Evolutionary conservation across 1,140 invertebrate species (phyloP).

Genomic region (Aphidius ervi): DNA sequence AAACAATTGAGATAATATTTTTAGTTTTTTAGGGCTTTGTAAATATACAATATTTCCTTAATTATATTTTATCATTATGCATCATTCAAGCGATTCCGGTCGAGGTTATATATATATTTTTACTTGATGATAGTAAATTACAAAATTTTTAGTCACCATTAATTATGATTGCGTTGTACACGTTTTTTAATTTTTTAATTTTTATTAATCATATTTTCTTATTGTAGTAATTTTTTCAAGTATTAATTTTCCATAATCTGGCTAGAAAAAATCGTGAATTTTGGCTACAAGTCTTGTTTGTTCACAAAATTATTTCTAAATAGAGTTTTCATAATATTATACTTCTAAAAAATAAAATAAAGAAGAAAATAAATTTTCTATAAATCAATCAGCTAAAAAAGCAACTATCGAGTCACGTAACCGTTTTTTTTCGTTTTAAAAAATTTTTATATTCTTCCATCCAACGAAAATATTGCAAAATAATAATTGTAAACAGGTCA

Average conservation of each 20-base stretch:
- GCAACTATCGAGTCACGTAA: too few species aligned
- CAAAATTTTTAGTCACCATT: conserved; percentile 13
- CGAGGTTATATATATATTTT: conserved; percentile 10
- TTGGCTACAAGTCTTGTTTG: too few species aligned
- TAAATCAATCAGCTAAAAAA: too few species aligned
- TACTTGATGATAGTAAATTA: neutral
- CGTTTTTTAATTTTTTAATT: neutral
- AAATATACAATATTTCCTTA: neutral
- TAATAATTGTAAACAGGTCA: neutral
- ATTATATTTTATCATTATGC: conserved; percentile 8
- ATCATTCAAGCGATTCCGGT: conserved; percentile 17
- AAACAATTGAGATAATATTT: neutral
- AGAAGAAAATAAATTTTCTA: too few species aligned
- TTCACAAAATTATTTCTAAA: neutral
- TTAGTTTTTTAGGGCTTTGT: neutral
- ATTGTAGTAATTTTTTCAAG: too few species aligned
- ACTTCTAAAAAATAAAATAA: neutral
- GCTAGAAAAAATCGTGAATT: too few species aligned
- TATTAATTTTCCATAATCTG: too few species aligned
- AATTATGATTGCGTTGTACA: conserved; percentile 17
- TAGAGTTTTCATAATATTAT: neutral
- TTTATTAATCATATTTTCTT: neutral
- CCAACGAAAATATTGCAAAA: neutral
- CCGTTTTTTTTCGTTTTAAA: too few species aligned
- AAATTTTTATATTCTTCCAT: too few species aligned